Evolutionary conservation across 1,140 invertebrate genomes (phyloP).

Genomic region (Gonatopus flavifemur): DNA sequence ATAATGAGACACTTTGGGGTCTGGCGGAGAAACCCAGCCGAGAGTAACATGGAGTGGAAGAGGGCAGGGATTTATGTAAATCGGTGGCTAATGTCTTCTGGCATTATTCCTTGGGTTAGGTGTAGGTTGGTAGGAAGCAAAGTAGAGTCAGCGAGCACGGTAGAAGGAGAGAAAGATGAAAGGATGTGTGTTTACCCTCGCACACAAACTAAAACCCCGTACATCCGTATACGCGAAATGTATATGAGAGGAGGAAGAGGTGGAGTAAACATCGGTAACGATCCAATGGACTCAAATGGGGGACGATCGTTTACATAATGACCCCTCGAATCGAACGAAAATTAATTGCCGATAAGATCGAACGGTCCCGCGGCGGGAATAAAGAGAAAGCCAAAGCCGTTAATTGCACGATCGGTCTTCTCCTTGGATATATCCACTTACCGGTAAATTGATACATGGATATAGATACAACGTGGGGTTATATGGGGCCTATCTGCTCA

Average conservation of each 20-base stretch:
- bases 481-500: too few relatives aligned
- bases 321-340: slow-evolving; percentile 38
- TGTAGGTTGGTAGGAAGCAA: neutral
- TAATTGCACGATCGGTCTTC: slow-evolving; percentile 31
- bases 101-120: slow-evolving; percentile 47
- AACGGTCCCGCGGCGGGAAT: slow-evolving; percentile 29
- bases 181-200: neutral
- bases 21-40: slow-evolving; percentile 24
- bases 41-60: slow-evolving; percentile 5
- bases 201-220: too few relatives aligned
- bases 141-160: slow-evolving; percentile 13
- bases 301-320: slow-evolving; percentile 48
- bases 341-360: slow-evolving; percentile 48
- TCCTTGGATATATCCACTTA: neutral
- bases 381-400: slow-evolving; percentile 38
- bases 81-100: slow-evolving; percentile 55
- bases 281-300: slow-evolving; percentile 32
- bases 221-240: too few relatives aligned
- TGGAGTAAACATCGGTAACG: slow-evolving; percentile 21
- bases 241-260: slow-evolving; percentile 10
- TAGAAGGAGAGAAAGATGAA: slow-evolving; percentile 3
- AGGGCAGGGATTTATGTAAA: slow-evolving; percentile 50
- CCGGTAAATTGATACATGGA: slow-evolving; percentile 23
- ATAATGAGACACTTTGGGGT: slow-evolving; percentile 54
- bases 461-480: too few relatives aligned